Evolutionary conservation across 2,113 vertebrate species (phyloP).

Genomic region (Andinoacara biseriatus): DNA sequence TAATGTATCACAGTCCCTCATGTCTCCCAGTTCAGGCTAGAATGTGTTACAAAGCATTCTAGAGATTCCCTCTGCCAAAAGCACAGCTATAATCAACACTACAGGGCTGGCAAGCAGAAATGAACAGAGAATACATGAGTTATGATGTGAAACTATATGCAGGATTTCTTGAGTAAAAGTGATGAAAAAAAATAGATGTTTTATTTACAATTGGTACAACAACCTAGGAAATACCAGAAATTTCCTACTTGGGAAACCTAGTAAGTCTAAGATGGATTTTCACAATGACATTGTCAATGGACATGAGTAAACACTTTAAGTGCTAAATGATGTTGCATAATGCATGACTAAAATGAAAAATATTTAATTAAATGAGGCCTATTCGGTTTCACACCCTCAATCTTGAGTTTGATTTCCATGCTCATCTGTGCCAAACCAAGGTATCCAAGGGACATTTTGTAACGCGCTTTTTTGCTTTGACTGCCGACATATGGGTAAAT

Average conservation of each 20-base stretch:
- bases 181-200: not conserved
- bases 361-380: not conserved
- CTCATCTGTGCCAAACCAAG: slow-evolving; percentile 23
- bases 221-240: not conserved
- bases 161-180: not conserved
- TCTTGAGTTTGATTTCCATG: slow-evolving; percentile 9
- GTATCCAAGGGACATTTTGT: not conserved
- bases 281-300: not conserved
- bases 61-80: not conserved
- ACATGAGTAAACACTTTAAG: not conserved
- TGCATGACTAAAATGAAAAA: not conserved
- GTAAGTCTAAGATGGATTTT: not conserved
- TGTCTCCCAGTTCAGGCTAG: not conserved
- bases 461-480: not conserved
- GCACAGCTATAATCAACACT: not conserved
- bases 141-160: not conserved
- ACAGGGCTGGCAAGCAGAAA: not conserved
- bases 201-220: not conserved
- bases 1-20: slow-evolving; percentile 14
- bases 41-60: not conserved
- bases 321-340: not conserved
- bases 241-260: not conserved
- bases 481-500: not conserved
- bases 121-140: not conserved
- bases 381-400: slow-evolving; percentile 3